These are phyloP conservation scores for Zygothrica quintamaculata DNA, from an alignment of 2,888 invertebrate genomes.

Conservation along the genomic window DNA sequence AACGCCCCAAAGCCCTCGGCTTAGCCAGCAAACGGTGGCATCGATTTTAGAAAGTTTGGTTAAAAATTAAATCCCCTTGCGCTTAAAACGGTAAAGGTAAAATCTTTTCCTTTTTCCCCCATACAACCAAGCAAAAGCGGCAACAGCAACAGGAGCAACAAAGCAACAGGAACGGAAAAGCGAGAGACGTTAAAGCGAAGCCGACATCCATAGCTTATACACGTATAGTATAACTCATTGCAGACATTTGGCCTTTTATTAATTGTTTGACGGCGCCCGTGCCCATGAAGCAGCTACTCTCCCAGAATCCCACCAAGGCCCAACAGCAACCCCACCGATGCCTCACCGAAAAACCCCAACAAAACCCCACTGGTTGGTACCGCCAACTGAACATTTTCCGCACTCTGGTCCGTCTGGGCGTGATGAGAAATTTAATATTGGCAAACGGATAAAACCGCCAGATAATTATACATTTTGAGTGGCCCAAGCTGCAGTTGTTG, in stretches of 20 bases:
- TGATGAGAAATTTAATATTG: constrained; percentile 85
- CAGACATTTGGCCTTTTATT: constrained; percentile 80
- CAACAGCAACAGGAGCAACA: constrained; percentile 11
- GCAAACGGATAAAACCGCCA: constrained; percentile 81
- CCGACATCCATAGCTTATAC: constrained; percentile 38
- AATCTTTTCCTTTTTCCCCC: constrained; percentile 70
- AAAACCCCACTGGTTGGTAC: constrained; percentile 16
- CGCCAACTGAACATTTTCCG: constrained; percentile 38
- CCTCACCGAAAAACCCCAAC: constrained; percentile 6
- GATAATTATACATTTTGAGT: constrained; percentile 81
- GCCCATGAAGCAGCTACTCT: constrained; percentile 73
- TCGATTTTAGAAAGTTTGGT: constrained; percentile 69
- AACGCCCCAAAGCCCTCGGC: constrained; percentile 68
- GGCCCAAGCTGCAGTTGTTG: constrained; percentile 63
- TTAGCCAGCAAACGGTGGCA: constrained; percentile 59
- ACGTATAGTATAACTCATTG: constrained; percentile 73
- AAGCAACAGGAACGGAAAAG: constrained; percentile 47
- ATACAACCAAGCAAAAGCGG: constrained; percentile 28
- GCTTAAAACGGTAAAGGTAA: constrained; percentile 68
- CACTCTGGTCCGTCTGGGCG: constrained; percentile 69
- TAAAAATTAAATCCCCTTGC: constrained; percentile 44
- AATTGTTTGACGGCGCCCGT: constrained; percentile 81
- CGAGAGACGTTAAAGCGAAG: constrained; percentile 42
- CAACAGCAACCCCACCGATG: constrained; percentile 30
- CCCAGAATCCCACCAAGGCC: constrained; percentile 30